Evolutionary conservation across 2,888 invertebrate species (phyloP), one percentile per base, ranked within the genome.

Genomic region (Anagyrus pseudococci): DNA sequence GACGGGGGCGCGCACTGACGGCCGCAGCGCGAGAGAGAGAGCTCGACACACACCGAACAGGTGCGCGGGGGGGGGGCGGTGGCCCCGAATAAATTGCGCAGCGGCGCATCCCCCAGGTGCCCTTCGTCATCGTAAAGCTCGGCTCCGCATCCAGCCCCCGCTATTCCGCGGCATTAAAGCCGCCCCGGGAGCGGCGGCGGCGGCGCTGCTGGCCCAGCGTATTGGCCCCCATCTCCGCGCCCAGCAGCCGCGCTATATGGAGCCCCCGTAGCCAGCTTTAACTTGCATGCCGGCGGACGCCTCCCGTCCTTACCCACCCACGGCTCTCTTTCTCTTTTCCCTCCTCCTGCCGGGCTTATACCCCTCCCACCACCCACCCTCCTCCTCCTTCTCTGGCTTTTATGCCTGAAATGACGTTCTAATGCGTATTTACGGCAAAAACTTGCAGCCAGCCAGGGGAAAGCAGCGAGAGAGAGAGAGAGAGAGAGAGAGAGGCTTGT

Each of bases 81-180:
- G 70, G 13, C 15, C 23, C 33, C 70, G 75, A 73, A 79, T 75
- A 80, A 78, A 79, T 79, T 79, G 79, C 77, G 73, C 72, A 73
- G 71, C 70, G 33, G 17, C 17, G 37, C 70, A 77, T 80, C 79
- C 80, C 80, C 71, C 74, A 76, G 79, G 80, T 77, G 77, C 78
- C 76, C 77, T 80, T 80, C 77, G 79, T 80, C 80, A 80, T 80
- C 78, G 79, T 80, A 79, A 80, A 80, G 77, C 79, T 78, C 77
- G 77, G 74, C 70, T 74, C 72, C 62, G 71, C 73, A 69, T 70
- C 75, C n/a, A n/a, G n/a, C n/a, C n/a, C n/a, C n/a, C n/a, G n/a
- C n/a, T n/a, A 71, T 73, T 77, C 76, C 75, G 76, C 72, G 74
- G 75, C 77, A 79, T 78, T 79, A 79, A 77, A 77, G 72, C 76